Percentiles rank a stretch among this genome's conserved stretches.
These are phyloP conservation scores for Phylloscopus whistleri DNA, from an alignment of 2,113 vertebrate genomes.

Conservation along the genomic window DNA sequence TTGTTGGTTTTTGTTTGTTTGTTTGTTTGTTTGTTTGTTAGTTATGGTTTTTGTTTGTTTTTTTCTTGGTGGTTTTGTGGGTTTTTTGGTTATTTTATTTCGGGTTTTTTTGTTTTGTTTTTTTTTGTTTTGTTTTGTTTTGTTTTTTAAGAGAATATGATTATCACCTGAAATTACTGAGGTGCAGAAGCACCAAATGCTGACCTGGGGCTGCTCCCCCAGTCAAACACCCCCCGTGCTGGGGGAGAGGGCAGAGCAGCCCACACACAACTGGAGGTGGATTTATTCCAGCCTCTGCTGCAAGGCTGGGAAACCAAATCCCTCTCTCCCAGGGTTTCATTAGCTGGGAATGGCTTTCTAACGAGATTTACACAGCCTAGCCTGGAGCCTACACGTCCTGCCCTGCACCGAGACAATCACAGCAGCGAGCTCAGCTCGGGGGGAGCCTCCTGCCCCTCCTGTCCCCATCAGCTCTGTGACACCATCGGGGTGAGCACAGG, in stretches of 20 bases:
- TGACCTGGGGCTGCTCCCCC: background rate
- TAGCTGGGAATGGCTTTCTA: slow-evolving; percentile 63
- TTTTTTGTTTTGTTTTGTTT: background rate
- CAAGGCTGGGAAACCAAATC: slow-evolving; percentile 5
- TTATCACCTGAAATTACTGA: background rate
- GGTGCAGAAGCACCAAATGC: background rate
- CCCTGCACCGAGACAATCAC: slow-evolving; percentile 48
- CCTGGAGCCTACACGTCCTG: slow-evolving; percentile 22
- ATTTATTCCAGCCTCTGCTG: slow-evolving; percentile 51
- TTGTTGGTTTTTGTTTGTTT: no score
- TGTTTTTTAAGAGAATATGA: background rate
- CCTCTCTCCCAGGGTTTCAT: slow-evolving; percentile 67
- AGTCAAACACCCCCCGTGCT: background rate
- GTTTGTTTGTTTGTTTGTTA: no score
- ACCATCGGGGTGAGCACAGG: background rate
- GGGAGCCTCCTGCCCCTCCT: background rate
- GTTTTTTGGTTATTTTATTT: no score
- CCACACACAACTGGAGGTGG: background rate
- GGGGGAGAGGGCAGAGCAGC: background rate
- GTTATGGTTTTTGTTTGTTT: no score
- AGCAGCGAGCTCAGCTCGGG: background rate
- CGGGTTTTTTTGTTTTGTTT: no score
- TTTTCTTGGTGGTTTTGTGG: no score
- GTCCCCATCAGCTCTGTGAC: background rate
- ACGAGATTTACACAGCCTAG: slow-evolving; percentile 51